A percentile compares a stretch with the other conserved stretches of the same genome.
Evolutionary conservation across 2,888 invertebrate genomes (phyloP).

Genomic region (Eupithecia exiguata): DNA sequence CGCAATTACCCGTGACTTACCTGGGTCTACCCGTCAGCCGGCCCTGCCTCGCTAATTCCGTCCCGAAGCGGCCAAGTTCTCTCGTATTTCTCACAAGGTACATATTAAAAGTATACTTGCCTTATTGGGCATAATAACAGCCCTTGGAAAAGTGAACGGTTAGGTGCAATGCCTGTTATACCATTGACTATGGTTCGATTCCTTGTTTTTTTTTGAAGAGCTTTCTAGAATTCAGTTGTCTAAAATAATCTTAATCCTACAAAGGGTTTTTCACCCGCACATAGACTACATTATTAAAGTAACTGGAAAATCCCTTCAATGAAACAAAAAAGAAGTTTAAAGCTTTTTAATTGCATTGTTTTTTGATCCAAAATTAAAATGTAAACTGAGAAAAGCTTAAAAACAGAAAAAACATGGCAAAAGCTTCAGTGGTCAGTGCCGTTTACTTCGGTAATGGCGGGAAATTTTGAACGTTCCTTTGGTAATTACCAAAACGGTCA

Average conservation of each 20-base stretch:
- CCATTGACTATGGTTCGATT: not conserved
- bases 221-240: not conserved
- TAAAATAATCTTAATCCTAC: not conserved
- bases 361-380: not conserved
- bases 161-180: slow-evolving; percentile 15
- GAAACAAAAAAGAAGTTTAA: not conserved
- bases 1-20: slow-evolving; percentile 17
- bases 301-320: not conserved
- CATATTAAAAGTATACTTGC: slow-evolving; percentile 48
- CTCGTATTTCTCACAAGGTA: slow-evolving; percentile 49
- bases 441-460: slow-evolving; percentile 37
- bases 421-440: slow-evolving; percentile 14
- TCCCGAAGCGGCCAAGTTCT: slow-evolving; percentile 45
- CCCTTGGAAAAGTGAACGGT: slow-evolving; percentile 28
- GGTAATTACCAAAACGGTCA: slow-evolving; percentile 45
- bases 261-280: not conserved
- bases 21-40: slow-evolving; percentile 16
- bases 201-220: not conserved
- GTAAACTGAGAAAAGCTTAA: not conserved
- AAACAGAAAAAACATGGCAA: not conserved
- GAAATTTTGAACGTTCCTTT: slow-evolving; percentile 40
- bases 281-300: not conserved
- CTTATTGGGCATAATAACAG: slow-evolving; percentile 43
- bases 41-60: slow-evolving; percentile 41
- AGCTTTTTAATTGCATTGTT: not conserved